These are phyloP conservation scores for Biston betularia DNA, from an alignment of 2,888 invertebrate genomes.

Conservation along the genomic window DNA sequence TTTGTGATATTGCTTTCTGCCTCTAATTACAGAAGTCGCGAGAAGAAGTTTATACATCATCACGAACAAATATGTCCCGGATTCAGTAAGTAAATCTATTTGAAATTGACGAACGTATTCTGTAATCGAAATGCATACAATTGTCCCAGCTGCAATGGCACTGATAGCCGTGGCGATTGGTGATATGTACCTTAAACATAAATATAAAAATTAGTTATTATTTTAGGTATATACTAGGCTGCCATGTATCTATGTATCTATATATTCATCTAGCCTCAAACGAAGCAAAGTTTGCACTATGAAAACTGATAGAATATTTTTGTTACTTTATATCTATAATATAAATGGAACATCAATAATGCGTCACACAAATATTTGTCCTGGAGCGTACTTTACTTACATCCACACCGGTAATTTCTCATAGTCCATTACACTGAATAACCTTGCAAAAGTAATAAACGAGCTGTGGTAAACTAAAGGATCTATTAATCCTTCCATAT, in stretches of 20 bases:
- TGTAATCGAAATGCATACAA: slow-evolving; percentile 1
- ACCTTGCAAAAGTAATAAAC: slow-evolving; percentile 7
- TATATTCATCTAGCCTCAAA: too few species aligned
- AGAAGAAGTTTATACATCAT: slow-evolving; percentile 32
- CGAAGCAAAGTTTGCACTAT: too few species aligned
- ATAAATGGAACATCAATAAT: too few species aligned
- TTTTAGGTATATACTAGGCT: too few species aligned
- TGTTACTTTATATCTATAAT: too few species aligned
- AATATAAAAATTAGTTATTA: not conserved
- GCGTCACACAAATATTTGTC: too few species aligned
- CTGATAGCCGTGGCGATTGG: slow-evolving; percentile 5
- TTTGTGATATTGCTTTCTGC: slow-evolving; percentile 21
- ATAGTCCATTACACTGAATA: slow-evolving; percentile 18
- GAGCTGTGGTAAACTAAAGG: slow-evolving; percentile 10
- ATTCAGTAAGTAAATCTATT: slow-evolving; percentile 26
- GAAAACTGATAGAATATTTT: too few species aligned
- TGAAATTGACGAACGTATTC: slow-evolving; percentile 11
- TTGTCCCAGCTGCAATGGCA: not conserved
- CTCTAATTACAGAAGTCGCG: slow-evolving; percentile 8
- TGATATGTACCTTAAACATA: slow-evolving; percentile 20
- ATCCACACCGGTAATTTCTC: slow-evolving; percentile 13
- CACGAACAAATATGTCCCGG: slow-evolving; percentile 30
- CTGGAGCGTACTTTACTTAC: slow-evolving; percentile 6
- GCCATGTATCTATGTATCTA: too few species aligned
- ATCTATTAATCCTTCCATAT: slow-evolving; percentile 6